phyloP scores from a whole-genome alignment of 2,797 vertebrate species.

The Hephaestus fuliginosus region DNA sequence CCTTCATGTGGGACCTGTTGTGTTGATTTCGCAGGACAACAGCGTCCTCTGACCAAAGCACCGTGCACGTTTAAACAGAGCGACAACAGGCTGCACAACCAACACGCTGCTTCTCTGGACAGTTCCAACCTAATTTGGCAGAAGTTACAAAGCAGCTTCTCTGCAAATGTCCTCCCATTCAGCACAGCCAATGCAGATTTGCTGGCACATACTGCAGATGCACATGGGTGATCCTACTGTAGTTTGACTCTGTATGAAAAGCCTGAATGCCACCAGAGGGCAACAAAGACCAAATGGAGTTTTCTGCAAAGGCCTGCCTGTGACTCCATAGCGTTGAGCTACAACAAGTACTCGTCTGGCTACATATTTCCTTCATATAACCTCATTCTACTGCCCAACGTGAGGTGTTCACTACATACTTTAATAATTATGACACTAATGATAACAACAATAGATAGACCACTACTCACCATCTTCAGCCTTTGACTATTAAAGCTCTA shows the following conservation, averaged over 20 bases:
- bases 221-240: background rate
- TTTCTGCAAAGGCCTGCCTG: background rate
- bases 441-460: background rate
- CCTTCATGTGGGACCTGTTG: constrained; percentile 20
- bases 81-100: constrained; percentile 20
- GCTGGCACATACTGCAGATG: background rate
- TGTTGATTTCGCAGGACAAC: constrained; percentile 29
- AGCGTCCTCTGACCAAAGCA: constrained; percentile 26
- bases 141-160: constrained; percentile 14
- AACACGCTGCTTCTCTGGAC: constrained; percentile 25
- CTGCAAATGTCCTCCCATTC: constrained; percentile 27
- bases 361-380: background rate
- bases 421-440: background rate
- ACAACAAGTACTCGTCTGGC: background rate
- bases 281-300: constrained; percentile 28
- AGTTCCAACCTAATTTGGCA: constrained; percentile 40
- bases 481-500: background rate
- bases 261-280: constrained; percentile 53
- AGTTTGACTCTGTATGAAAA: background rate
- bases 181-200: constrained; percentile 32
- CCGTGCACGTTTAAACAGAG: constrained; percentile 6
- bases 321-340: background rate
- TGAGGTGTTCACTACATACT: background rate
- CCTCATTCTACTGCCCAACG: background rate
- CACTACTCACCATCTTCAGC: background rate